Percentiles rank a stretch among this genome's conserved stretches.
Evolutionary conservation across 1,140 invertebrate species (phyloP).

Genomic region (Cecropterus lyciades): DNA sequence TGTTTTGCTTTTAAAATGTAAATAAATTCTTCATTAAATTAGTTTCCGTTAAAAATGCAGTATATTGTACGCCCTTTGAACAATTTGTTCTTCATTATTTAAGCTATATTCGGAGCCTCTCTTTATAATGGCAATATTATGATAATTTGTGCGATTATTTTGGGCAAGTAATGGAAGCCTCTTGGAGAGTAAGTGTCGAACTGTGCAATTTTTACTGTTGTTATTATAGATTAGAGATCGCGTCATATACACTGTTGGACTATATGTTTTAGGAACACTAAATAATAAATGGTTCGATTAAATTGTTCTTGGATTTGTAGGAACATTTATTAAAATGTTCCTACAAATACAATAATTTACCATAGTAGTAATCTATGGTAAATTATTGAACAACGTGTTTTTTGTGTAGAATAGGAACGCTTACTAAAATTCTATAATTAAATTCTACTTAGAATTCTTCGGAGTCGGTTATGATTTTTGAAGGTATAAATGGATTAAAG

Average conservation of each 20-base stretch:
- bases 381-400: too few relatives aligned
- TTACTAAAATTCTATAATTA: too few relatives aligned
- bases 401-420: too few relatives aligned
- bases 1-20: conserved; percentile 6
- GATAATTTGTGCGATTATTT: conserved; percentile 33
- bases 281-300: neutral
- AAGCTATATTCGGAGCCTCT: conserved; percentile 23
- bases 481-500: too few relatives aligned
- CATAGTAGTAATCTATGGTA: too few relatives aligned
- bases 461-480: too few relatives aligned
- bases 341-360: too few relatives aligned
- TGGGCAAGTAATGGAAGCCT: conserved; percentile 37
- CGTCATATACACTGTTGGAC: conserved; percentile 12
- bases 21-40: neutral
- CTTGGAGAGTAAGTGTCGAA: conserved; percentile 39
- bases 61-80: conserved; percentile 6
- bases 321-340: too few relatives aligned
- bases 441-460: too few relatives aligned
- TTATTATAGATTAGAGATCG: conserved; percentile 44
- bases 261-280: conserved; percentile 26
- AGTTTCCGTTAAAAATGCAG: neutral
- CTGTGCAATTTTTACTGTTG: conserved; percentile 50
- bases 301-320: neutral
- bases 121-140: conserved; percentile 24
- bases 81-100: conserved; percentile 13